Evolutionary conservation across 2,888 invertebrate species (phyloP).

Genomic region (Parascotia fuliginaria): DNA sequence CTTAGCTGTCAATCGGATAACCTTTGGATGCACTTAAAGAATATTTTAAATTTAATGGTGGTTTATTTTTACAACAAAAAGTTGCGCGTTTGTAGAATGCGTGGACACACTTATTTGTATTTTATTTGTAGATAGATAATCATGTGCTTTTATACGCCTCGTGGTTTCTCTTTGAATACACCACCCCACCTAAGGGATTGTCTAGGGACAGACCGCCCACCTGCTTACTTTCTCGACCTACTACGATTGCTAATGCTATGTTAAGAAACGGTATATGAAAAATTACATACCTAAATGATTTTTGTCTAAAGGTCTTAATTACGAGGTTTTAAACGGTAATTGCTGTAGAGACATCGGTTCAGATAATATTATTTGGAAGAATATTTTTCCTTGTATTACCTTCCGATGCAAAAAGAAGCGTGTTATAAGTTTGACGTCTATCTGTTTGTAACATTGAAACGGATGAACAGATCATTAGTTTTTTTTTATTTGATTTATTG

Average conservation of each 20-base stretch:
- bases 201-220: slow-evolving; percentile 1
- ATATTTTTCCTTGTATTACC: too few species aligned
- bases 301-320: not conserved
- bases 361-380: too few species aligned
- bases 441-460: too few species aligned
- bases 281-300: not conserved
- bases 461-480: too few species aligned
- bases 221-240: slow-evolving; percentile 2
- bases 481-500: too few species aligned
- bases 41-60: too few species aligned
- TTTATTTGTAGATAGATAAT: not conserved
- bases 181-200: not conserved
- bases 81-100: not conserved
- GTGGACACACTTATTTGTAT: not conserved
- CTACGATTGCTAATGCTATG: not conserved
- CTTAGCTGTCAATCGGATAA: too few species aligned
- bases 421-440: too few species aligned
- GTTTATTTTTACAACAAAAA: not conserved
- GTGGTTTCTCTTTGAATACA: not conserved
- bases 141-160: not conserved
- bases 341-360: too few species aligned
- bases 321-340: not conserved
- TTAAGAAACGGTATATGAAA: not conserved
- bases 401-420: too few species aligned
- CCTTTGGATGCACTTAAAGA: too few species aligned